Evolutionary conservation across 2,113 vertebrate species (phyloP), one percentile per base, ranked within the genome.

Genomic region (Dryoscopus gambensis): DNA sequence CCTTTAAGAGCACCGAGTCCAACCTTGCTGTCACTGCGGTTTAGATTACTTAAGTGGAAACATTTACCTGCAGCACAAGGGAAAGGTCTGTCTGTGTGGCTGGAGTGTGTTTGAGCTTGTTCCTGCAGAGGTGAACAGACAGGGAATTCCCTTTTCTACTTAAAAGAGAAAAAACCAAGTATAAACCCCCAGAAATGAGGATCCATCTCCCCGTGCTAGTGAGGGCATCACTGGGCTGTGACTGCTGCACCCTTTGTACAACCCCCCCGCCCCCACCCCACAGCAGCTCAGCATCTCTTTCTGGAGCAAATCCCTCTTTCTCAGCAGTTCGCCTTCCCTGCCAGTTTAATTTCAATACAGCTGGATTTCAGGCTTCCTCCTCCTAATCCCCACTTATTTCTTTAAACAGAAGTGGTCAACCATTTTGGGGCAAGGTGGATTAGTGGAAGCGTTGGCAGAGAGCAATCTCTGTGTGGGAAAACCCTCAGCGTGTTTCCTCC

Each of bases 381-480:
- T 84, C 81, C 93, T 95, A 96, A 96, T 97, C 92, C 85, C 56
- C 69, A 44, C 80, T 90, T 93, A 84, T 56, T 94, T 84, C 70
- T 93, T 91, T 77, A 89, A 85, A 77, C 86, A 90, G 65, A 92
- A 96, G 73, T 3, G 67, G 90, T 64, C 88, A 81, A 52, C 63
- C 9, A 5, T 59, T 87, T 68, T 27, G 77, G 60, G 88, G 74
- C 3, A 6, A 80, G 86, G 69, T 62, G 80, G 85, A 87, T 91
- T 89, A 87, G 64, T 20, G 71, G 79, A 12, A 60, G 28, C 0
- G 2, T 60, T 87, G 80, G 77, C 67, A 79, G 80, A 8, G 55
- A 95, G 65, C 1, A 8, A 70, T 53, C 73, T 57, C 46, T 78
- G 60, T 22, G 57, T 4, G 13, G 15, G 85, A 40, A 56, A 88